A percentile compares a stretch with the other conserved stretches of the same genome.
These are phyloP conservation scores for Oreotragus oreotragus DNA, from an alignment of 2,113 vertebrate species.

Conservation along the genomic window DNA sequence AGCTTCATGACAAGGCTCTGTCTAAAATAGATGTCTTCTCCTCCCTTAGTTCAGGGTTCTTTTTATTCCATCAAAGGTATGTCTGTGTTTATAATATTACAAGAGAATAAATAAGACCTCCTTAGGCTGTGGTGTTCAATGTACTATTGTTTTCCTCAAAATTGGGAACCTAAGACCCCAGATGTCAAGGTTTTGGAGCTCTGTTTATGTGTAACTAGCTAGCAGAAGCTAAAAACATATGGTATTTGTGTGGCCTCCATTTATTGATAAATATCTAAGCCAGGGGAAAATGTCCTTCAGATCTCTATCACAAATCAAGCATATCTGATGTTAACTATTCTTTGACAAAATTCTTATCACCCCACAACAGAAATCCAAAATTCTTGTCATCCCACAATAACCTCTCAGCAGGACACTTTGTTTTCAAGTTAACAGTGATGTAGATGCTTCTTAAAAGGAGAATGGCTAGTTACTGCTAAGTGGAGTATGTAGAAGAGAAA, in stretches of 20 bases:
- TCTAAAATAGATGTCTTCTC: background rate
- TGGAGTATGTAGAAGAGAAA: rapidly evolving
- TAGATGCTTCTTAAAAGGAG: constrained; percentile 1
- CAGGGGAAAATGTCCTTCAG: constrained; percentile 38
- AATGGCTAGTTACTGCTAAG: background rate
- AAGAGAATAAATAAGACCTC: background rate
- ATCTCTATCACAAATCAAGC: constrained; percentile 59
- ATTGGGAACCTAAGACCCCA: background rate
- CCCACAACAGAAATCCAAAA: background rate
- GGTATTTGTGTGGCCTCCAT: constrained; percentile 19
- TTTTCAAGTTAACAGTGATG: constrained; percentile 21
- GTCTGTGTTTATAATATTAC: background rate
- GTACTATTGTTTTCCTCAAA: background rate
- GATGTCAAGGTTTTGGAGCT: constrained; percentile 7
- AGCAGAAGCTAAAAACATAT: background rate
- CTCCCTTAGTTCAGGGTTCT: background rate
- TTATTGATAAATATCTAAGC: constrained; percentile 35
- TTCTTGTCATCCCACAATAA: background rate
- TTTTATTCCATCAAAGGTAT: background rate
- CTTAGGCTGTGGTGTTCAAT: background rate
- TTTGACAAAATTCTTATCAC: constrained; percentile 46
- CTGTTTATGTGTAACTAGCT: background rate
- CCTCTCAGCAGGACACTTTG: background rate
- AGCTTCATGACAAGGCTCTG: background rate
- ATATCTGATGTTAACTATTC: constrained; percentile 44